Evolutionary conservation across 2,888 invertebrate species (phyloP), one percentile per base, ranked within the genome.

Genomic region (Parnassius apollo): DNA sequence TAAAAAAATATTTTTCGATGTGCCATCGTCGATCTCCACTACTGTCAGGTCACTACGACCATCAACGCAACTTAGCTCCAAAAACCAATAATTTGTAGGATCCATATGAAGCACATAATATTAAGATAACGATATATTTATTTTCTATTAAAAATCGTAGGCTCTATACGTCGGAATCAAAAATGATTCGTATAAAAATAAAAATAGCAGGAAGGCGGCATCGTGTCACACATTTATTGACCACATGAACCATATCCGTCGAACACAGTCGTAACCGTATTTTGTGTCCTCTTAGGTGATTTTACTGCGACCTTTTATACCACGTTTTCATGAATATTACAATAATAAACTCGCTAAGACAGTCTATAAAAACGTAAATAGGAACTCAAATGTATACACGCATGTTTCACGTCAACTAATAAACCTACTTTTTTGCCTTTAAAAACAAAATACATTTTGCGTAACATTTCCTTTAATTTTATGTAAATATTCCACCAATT

Each of bases 161-260:
- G 0, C 7, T 35, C 52, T 60, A 49, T 60, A 60, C 49, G 18
- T 54, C 54, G 10, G 18, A 42, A 42, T 53, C 46, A 45, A 42
- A 45, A 42, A 54, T 48, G 51, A 25, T 7, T 8, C 42, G 25
- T 13, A 53, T 59, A 46, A 53, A 59, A 53, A 62, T 53, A 57
- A 62, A 44, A 53, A 49, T 57, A 53, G 42, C 9, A 59, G 46
- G 35, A 2, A 52, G 42, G 11, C 35, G 45, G 52, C 46, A 53
- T 13, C 53, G 18, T 53, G 45, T 42, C 18, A 8, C 42, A 51
- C 51, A 59, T 63, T 63, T 63, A 63, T 63, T 63, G 63, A 63
- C 63, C 63, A 59, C 46, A 56, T 63, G 55, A 59, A 63, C 45
- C 50, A 9, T 44, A 4, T 53, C 10, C 35, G 48, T 55, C 59